These are phyloP conservation scores for Antheraea assamensis DNA, from an alignment of 2,888 invertebrate genomes.

Conservation along the genomic window DNA sequence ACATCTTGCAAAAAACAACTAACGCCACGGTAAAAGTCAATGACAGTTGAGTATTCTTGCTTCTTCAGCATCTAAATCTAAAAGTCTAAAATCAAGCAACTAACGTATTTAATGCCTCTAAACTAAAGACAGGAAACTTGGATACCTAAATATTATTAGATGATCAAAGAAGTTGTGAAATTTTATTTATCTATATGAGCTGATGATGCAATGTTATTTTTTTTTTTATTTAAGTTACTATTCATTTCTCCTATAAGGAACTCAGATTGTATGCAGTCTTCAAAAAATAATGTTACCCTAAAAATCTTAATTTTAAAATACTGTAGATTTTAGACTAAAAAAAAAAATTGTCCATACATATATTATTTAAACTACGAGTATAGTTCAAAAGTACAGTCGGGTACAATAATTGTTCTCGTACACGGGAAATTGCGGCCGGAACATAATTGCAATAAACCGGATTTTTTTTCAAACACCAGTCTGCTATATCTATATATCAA, in stretches of 20 bases:
- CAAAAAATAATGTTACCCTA: slow-evolving; percentile 6
- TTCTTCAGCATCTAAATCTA: not conserved
- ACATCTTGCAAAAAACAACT: not conserved
- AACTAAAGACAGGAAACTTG: not conserved
- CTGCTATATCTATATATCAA: too few relatives aligned
- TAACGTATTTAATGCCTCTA: not conserved
- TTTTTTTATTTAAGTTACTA: not conserved
- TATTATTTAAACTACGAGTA: not conserved
- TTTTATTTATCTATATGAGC: not conserved
- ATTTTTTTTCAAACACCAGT: not conserved
- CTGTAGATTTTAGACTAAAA: not conserved
- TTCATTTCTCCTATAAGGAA: not conserved
- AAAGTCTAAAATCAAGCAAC: not conserved
- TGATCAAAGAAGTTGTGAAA: not conserved
- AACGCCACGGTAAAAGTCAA: not conserved
- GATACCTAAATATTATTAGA: not conserved
- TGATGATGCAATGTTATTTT: not conserved
- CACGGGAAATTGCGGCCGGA: not conserved
- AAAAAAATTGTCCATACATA: not conserved
- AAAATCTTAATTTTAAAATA: slow-evolving; percentile 12
- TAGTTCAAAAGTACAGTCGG: not conserved
- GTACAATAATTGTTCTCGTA: not conserved
- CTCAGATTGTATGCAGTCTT: slow-evolving; percentile 1
- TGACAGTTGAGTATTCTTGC: not conserved
- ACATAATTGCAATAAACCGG: not conserved